Conservation (phyloP, 2,888 invertebrate genomes). For the Nebria brevicollis region DNA sequence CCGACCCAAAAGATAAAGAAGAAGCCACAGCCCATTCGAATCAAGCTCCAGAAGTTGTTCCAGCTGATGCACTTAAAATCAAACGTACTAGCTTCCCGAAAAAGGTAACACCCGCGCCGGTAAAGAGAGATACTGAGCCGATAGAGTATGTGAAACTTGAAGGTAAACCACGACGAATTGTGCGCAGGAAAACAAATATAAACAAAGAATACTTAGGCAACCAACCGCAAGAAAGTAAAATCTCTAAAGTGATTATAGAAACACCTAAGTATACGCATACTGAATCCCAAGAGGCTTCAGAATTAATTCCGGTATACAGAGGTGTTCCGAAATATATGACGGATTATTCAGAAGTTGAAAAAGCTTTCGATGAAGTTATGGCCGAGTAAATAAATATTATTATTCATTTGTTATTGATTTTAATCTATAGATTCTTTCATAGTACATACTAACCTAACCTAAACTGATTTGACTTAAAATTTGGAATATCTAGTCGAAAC, state of each 20-base stretch:
- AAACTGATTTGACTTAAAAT: not conserved
- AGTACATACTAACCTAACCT: not conserved
- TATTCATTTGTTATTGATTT: not conserved
- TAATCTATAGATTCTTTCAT: not conserved
- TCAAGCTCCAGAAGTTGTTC: conserved; percentile 57
- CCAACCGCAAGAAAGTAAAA: conserved; percentile 48
- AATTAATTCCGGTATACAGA: conserved; percentile 73
- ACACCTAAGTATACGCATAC: conserved; percentile 59
- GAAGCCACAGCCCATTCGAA: conserved; percentile 53
- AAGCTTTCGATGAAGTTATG: conserved; percentile 70
- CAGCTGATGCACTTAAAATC: conserved; percentile 62
- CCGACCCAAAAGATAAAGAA: conserved; percentile 59
- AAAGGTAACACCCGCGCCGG: conserved; percentile 54
- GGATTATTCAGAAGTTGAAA: conserved; percentile 74
- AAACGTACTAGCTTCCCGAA: conserved; percentile 26
- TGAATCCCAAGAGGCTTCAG: conserved; percentile 63
- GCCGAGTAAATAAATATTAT: conserved; percentile 46
- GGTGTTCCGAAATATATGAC: conserved; percentile 76
- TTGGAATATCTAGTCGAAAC: conserved; percentile 1
- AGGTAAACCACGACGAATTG: conserved; percentile 34
- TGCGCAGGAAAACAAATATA: conserved; percentile 57
- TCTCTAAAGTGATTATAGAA: conserved; percentile 54
- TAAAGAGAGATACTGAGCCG: conserved; percentile 54
- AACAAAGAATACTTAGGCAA: conserved; percentile 56
- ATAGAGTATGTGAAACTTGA: conserved; percentile 26